Conservation (phyloP, 1,140 invertebrate genomes). For the Papilio helenus region DNA sequence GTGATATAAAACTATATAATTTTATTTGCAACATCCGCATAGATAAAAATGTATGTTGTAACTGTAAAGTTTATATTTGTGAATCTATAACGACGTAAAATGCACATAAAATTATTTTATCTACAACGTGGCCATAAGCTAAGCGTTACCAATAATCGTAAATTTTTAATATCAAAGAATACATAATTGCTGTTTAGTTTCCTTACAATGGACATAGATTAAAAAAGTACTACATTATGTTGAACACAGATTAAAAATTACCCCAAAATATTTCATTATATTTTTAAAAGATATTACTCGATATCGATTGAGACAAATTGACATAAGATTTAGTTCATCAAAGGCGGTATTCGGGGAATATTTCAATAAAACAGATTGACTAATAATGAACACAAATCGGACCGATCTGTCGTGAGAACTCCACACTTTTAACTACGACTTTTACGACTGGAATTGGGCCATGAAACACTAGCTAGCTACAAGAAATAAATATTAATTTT, state of each 20-base stretch:
- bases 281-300: conserved; percentile 43
- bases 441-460: conserved; percentile 72
- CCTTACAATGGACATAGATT: conserved; percentile 32
- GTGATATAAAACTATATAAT: conserved; percentile 25
- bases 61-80: conserved; percentile 33
- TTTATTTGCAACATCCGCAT: conserved; percentile 30
- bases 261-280: conserved; percentile 42
- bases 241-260: conserved; percentile 43
- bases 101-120: conserved; percentile 30
- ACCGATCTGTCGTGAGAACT: conserved; percentile 79
- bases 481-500: conserved; percentile 69
- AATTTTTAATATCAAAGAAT: conserved; percentile 42
- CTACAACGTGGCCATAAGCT: neutral
- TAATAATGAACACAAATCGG: conserved; percentile 74
- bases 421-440: conserved; percentile 67
- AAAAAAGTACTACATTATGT: neutral
- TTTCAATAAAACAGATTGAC: conserved; percentile 80
- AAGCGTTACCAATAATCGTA: conserved; percentile 36
- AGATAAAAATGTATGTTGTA: conserved; percentile 15
- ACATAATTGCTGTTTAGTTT: conserved; percentile 28
- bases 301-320: conserved; percentile 68
- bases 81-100: conserved; percentile 21
- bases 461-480: conserved; percentile 25
- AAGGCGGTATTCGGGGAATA: conserved; percentile 64
- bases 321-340: conserved; percentile 66